Base-by-base conservation (phyloP, 2,888 invertebrate genomes). In the Rotaria macrura region DNA sequence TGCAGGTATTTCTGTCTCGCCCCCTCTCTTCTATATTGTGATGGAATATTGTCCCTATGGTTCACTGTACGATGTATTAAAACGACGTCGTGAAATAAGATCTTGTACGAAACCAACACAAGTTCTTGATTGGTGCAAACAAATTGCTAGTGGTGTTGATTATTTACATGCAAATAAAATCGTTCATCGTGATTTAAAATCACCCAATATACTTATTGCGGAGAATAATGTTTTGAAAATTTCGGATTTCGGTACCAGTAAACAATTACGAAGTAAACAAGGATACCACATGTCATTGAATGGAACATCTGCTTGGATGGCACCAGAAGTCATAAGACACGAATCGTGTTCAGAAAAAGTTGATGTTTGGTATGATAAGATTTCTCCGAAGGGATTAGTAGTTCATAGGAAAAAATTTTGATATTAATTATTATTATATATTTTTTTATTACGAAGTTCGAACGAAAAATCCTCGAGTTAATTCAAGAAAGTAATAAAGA, bases 21-120 rank as follows among this genome's bases (percentile, higher is more conserved):
- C 95, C 12, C 96, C 96, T 0, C 95, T 95, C 89, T 96, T 94
- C 90, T 96, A 96, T 90, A 95, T 99, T 88, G 94, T 99, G 85
- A 99, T 99, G 99, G 99, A 99, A 90, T 99, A 94, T 91, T 99
- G 99, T 90, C 95, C 96, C 5, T 95, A 95, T 89, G 98, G 98
- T 5, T 95, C 97, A 40, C 92, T 99, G 79, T 97, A 95, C 91
- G 95, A 96, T 90, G 93, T 96, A 89, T 93, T 99, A 85, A 93
- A 94, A 89, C 94, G 94, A 88, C 95, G 95, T 52, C 94, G 94
- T 88, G 93, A 94, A 88, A 84, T 87, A 55, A 29, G 72, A 23
- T 43, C 38, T 57, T 43, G 47, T n/a, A 49, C 84, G 40, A 94
- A 97, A 88, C 93, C 95, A 84, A 96, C 96, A n/a, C 93, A 95